Evolutionary conservation across 2,888 invertebrate species (phyloP).

Genomic region (Argynnis bischoffii): DNA sequence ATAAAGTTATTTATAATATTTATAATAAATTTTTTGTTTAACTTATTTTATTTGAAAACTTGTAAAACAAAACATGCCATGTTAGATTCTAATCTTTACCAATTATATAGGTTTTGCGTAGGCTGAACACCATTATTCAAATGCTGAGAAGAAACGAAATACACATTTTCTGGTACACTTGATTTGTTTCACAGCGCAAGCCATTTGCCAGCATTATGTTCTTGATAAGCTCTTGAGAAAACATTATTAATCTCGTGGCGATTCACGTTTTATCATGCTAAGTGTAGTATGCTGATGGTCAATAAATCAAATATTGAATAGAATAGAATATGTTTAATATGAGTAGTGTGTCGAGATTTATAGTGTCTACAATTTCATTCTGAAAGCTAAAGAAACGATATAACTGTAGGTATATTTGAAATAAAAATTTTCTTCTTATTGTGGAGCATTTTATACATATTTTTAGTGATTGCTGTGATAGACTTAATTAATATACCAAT

Average conservation of each 20-base stretch:
- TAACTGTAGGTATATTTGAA: too few species aligned
- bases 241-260: conserved; percentile 67
- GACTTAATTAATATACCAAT: too few species aligned
- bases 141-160: conserved; percentile 26
- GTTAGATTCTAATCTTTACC: conserved; percentile 31
- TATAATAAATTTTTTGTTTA: too few species aligned
- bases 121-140: conserved; percentile 36
- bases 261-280: conserved; percentile 74
- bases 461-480: too few species aligned
- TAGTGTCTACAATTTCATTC: too few species aligned
- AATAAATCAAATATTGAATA: conserved; percentile 63
- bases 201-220: conserved; percentile 71
- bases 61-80: conserved; percentile 21
- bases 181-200: conserved; percentile 55
- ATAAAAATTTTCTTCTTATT: too few species aligned
- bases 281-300: conserved; percentile 57
- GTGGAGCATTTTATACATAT: too few species aligned
- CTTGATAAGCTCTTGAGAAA: conserved; percentile 60
- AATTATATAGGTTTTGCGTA: conserved; percentile 31
- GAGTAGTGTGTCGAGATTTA: neutral
- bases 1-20: too few species aligned
- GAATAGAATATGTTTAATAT: conserved; percentile 15
- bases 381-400: too few species aligned
- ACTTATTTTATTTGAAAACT: conserved; percentile 5
- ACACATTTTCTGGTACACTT: conserved; percentile 35